phyloP scores from a whole-genome alignment of 2,113 vertebrate species.

The Oryzias melastigma region DNA sequence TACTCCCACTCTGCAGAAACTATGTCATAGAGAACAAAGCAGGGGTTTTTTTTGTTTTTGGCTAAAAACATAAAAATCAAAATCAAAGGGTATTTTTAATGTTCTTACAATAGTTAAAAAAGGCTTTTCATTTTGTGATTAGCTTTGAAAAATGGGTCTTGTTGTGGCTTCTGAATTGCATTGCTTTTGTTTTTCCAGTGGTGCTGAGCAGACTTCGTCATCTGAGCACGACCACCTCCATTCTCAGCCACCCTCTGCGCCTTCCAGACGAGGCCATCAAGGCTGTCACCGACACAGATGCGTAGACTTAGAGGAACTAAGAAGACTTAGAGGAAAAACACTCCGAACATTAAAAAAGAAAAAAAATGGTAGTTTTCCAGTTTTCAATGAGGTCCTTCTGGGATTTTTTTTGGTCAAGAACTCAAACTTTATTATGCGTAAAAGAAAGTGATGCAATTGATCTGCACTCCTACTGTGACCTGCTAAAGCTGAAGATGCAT shows the following conservation, averaged over 20 bases:
- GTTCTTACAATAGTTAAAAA: too few relatives aligned
- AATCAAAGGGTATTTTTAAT: too few relatives aligned
- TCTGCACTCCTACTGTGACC: constrained; percentile 3
- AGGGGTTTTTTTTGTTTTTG: too few relatives aligned
- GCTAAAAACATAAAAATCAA: too few relatives aligned
- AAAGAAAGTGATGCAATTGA: not conserved
- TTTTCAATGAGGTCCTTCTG: too few relatives aligned
- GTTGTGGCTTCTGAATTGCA: constrained; percentile 1
- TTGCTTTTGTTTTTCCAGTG: constrained; percentile 73
- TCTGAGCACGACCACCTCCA: constrained; percentile 87
- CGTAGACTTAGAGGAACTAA: constrained; percentile 55
- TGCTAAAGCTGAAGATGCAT: constrained; percentile 1
- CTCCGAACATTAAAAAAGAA: constrained; percentile 2
- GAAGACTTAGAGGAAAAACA: not conserved
- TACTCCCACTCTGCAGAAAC: too few relatives aligned
- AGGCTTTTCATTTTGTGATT: too few relatives aligned
- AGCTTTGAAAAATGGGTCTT: not conserved
- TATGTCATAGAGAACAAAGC: too few relatives aligned
- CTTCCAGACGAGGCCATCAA: constrained; percentile 87
- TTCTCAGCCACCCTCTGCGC: constrained; percentile 83
- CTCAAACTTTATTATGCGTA: not conserved
- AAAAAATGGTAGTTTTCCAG: not conserved
- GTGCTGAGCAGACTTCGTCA: constrained; percentile 87
- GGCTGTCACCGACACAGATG: constrained; percentile 73
- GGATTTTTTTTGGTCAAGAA: not conserved